Evolutionary conservation across 1,140 invertebrate genomes (phyloP).

Genomic region (Scaptodrosophila lebanonensis): DNA sequence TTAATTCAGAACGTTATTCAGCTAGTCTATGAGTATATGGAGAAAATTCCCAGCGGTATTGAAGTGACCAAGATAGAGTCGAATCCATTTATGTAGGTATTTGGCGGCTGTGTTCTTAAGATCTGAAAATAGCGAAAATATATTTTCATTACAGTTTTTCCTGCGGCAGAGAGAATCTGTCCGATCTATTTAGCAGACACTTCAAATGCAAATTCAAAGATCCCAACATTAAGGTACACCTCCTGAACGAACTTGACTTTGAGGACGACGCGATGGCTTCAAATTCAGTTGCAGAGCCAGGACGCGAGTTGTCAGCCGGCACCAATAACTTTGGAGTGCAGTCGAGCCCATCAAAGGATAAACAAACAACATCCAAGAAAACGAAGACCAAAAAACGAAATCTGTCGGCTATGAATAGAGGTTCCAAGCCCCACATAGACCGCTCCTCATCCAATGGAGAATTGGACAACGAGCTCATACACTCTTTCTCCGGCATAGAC

Average conservation of each 20-base stretch:
- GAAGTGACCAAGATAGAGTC: constrained; percentile 23
- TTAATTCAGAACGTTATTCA: constrained; percentile 26
- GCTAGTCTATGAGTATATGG: constrained; percentile 22
- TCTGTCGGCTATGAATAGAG: too few species aligned
- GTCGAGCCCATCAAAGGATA: too few species aligned
- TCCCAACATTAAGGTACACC: constrained; percentile 27
- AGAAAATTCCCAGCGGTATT: constrained; percentile 43
- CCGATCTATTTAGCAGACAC: background rate
- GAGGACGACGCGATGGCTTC: background rate
- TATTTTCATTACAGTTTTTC: constrained; percentile 18
- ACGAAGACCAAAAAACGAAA: too few species aligned
- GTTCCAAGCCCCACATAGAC: background rate
- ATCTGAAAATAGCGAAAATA: too few species aligned
- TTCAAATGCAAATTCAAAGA: constrained; percentile 22
- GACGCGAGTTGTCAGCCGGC: too few species aligned
- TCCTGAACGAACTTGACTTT: constrained; percentile 4
- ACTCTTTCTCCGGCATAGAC: constrained; percentile 20
- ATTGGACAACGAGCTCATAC: background rate
- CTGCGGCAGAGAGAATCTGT: background rate
- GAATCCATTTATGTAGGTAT: constrained; percentile 60
- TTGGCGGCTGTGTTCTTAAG: too few species aligned
- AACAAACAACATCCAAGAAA: too few species aligned
- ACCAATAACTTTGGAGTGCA: too few species aligned
- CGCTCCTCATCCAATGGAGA: background rate
- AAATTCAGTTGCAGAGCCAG: too few species aligned